These are phyloP conservation scores for Probaryconus sp. DNA, from an alignment of 1,140 invertebrate species.

Conservation along the genomic window DNA sequence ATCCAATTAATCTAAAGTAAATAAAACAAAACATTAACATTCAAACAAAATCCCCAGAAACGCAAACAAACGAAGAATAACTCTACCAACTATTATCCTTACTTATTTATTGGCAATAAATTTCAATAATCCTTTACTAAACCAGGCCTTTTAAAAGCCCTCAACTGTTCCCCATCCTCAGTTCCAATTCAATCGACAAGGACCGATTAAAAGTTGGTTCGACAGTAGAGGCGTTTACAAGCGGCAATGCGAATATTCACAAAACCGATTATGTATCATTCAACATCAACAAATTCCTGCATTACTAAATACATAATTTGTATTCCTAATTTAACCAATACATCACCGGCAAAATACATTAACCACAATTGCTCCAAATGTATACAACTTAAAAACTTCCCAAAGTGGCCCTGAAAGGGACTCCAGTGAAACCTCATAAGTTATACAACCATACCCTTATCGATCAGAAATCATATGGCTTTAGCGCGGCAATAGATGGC, in stretches of 20 bases:
- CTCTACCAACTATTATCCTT: slow-evolving; percentile 19
- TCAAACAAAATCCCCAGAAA: slow-evolving; percentile 8
- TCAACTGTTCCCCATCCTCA: slow-evolving; percentile 5
- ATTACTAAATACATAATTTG: too few species aligned
- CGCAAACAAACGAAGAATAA: slow-evolving; percentile 17
- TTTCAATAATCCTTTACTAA: slow-evolving; percentile 46
- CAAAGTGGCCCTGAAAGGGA: too few species aligned
- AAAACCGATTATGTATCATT: too few species aligned
- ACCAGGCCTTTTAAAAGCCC: slow-evolving; percentile 21
- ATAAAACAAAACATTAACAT: background rate
- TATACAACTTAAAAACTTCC: too few species aligned
- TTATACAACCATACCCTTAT: too few species aligned
- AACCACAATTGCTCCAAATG: too few species aligned
- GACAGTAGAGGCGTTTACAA: background rate
- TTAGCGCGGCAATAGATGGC: slow-evolving; percentile 28
- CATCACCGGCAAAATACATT: too few species aligned
- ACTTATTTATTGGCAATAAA: slow-evolving; percentile 47
- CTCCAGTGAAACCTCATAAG: too few species aligned
- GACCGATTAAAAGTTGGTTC: slow-evolving; percentile 16
- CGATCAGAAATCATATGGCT: slow-evolving; percentile 21
- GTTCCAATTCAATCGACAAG: slow-evolving; percentile 23
- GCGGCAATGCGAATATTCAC: slow-evolving; percentile 6
- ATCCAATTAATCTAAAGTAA: too few species aligned
- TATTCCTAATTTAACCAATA: too few species aligned
- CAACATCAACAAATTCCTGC: too few species aligned